Conservation (phyloP, 1,140 invertebrate genomes). For the Polypedilum pembai region DNA sequence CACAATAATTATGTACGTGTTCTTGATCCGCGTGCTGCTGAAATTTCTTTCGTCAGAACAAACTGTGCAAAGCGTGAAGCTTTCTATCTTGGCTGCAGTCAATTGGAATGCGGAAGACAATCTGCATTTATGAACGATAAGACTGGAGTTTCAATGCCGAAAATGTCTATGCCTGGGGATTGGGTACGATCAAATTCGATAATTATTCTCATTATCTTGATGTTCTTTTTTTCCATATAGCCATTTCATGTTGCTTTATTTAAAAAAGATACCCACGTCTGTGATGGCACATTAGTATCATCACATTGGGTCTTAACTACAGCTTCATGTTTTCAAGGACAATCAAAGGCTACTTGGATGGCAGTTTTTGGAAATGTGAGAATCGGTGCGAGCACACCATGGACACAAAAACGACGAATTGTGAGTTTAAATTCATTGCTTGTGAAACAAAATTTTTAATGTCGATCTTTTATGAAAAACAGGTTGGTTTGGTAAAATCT, state of each 20-base stretch:
- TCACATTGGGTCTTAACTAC: constrained; percentile 77
- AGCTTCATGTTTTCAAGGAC: constrained; percentile 82
- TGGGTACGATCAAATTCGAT: constrained; percentile 43
- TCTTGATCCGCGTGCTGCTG: constrained; percentile 65
- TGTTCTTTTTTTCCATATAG: constrained; percentile 36
- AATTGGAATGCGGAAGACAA: constrained; percentile 72
- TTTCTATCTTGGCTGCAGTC: constrained; percentile 66
- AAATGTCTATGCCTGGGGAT: constrained; percentile 65
- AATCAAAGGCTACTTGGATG: constrained; percentile 77
- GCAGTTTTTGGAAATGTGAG: constrained; percentile 69
- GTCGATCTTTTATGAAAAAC: not conserved
- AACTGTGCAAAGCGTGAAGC: constrained; percentile 69
- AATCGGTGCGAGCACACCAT: constrained; percentile 67
- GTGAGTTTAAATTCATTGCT: constrained; percentile 39
- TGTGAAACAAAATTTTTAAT: no score
- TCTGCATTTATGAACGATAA: constrained; percentile 50
- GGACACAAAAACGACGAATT: constrained; percentile 78
- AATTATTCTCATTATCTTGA: no score
- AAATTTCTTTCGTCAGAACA: constrained; percentile 71
- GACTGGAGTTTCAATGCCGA: constrained; percentile 48
- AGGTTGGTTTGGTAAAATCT: constrained; percentile 73
- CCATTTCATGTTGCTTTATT: constrained; percentile 81
- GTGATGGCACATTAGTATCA: constrained; percentile 74
- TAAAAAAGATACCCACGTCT: constrained; percentile 76
- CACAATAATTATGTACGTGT: constrained; percentile 63